Conservation (phyloP, 2,797 vertebrate species). For the Chaunax sp. region DNA sequence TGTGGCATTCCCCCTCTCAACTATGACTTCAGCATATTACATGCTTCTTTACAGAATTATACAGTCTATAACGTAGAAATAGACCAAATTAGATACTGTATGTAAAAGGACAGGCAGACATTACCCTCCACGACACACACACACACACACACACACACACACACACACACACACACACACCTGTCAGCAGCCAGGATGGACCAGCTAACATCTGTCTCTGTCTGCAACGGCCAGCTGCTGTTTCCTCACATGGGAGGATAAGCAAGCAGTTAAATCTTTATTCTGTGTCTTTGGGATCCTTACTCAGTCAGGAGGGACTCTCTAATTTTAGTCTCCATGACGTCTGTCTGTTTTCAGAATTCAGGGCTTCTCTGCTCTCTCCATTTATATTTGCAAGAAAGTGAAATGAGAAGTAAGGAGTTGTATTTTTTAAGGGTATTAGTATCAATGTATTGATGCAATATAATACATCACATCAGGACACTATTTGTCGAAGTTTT, state of each 20-base stretch:
- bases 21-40: not conserved
- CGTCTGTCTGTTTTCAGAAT: not conserved
- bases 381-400: no score
- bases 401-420: no score
- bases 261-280: conserved; percentile 9
- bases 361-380: not conserved
- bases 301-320: not conserved
- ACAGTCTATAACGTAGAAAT: not conserved
- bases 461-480: no score
- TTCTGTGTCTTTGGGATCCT: not conserved
- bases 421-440: no score
- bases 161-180: conserved; percentile 28
- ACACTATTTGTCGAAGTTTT: no score
- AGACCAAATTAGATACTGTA: not conserved
- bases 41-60: not conserved
- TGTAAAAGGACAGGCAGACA: not conserved
- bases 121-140: not conserved
- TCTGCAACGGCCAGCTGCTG: conserved; percentile 43
- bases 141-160: conserved; percentile 17
- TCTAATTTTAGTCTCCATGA: not conserved
- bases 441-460: no score
- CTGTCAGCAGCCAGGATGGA: conserved; percentile 17
- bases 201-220: conserved; percentile 42
- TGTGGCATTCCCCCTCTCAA: not conserved
- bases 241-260: conserved; percentile 25